These are phyloP conservation scores for Cotesia vestalis DNA, from an alignment of 1,140 invertebrate species.

Conservation along the genomic window DNA sequence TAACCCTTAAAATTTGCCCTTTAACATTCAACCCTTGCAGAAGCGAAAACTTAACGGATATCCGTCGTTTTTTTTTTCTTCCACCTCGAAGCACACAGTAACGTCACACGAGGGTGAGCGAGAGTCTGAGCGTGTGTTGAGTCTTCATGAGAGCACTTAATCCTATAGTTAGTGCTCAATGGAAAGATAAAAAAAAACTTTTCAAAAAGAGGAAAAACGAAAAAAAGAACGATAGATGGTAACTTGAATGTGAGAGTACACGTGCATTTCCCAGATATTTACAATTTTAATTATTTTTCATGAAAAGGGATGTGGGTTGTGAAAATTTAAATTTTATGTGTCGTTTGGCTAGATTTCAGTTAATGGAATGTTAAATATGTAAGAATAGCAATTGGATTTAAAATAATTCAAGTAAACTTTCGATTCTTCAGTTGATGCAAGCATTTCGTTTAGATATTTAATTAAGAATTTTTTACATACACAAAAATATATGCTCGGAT, in stretches of 20 bases:
- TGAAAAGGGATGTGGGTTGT: too few relatives aligned
- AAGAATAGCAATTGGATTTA: too few relatives aligned
- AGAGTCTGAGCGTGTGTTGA: constrained; percentile 9
- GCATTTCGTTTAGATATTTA: too few relatives aligned
- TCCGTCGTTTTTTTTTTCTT: constrained; percentile 27
- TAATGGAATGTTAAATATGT: too few relatives aligned
- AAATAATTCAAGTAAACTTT: too few relatives aligned
- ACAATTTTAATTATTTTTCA: constrained; percentile 7
- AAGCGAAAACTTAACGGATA: constrained; percentile 21
- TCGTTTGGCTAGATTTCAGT: too few relatives aligned
- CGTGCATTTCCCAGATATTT: too few relatives aligned
- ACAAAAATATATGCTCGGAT: too few relatives aligned
- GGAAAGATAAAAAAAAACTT: constrained; percentile 12
- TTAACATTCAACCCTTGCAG: constrained; percentile 34
- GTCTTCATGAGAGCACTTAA: constrained; percentile 23
- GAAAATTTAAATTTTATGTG: too few relatives aligned
- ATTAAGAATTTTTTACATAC: too few relatives aligned
- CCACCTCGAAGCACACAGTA: constrained; percentile 14
- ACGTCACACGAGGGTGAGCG: constrained; percentile 6
- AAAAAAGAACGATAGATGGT: constrained; percentile 10
- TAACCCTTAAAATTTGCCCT: constrained; percentile 29
- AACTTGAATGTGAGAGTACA: neutral
- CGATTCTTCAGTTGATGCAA: too few relatives aligned
- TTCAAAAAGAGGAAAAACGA: neutral
- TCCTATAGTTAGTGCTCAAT: constrained; percentile 20